These are phyloP conservation scores for Schizaphis graminum DNA, from an alignment of 2,888 invertebrate genomes.

Conservation along the genomic window DNA sequence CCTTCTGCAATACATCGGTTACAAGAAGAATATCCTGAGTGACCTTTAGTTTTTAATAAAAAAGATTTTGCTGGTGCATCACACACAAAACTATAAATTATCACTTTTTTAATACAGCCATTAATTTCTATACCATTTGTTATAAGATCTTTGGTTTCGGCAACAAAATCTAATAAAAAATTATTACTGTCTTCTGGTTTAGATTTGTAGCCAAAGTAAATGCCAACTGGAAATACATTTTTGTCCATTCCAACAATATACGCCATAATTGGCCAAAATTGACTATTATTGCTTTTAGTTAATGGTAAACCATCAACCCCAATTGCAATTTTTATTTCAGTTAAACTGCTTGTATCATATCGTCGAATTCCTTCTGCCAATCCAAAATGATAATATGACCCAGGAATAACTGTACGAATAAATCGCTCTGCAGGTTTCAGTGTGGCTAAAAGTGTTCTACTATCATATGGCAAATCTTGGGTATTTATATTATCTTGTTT, in stretches of 20 bases:
- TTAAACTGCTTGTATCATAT: no score
- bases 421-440: not conserved
- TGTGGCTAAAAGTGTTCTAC: constrained; percentile 20
- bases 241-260: not conserved
- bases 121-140: constrained; percentile 65
- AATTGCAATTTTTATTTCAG: no score
- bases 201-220: no score
- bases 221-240: no score
- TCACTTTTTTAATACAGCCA: constrained; percentile 56
- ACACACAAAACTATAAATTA: constrained; percentile 63
- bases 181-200: no score
- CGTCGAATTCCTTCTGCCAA: no score
- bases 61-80: no score
- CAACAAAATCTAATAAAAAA: no score
- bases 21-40: constrained; percentile 68
- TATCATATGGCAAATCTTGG: constrained; percentile 24
- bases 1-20: constrained; percentile 22
- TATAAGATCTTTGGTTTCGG: constrained; percentile 50
- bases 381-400: not conserved
- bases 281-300: constrained; percentile 62
- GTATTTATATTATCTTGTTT: constrained; percentile 26
- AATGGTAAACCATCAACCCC: no score
- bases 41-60: no score
- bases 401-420: not conserved
- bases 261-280: constrained; percentile 68